phyloP scores from a whole-genome alignment of 2,797 vertebrate genomes.

The Podargus strigoides region DNA sequence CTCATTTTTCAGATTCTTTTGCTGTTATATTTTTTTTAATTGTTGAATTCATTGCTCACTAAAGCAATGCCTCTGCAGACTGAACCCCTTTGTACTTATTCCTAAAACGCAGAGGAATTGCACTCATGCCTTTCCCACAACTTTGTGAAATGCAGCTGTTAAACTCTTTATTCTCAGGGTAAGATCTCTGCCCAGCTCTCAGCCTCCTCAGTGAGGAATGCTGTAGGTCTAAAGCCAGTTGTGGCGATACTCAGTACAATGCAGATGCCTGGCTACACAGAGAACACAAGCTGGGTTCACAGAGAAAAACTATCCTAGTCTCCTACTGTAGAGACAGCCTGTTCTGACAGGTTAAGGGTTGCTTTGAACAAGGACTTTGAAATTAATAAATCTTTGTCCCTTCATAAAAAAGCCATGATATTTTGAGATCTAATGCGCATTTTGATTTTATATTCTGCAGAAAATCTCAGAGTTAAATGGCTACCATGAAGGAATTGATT shows the following conservation, averaged over 20 bases:
- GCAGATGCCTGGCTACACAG: background rate
- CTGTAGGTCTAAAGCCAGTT: background rate
- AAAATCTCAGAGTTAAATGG: background rate
- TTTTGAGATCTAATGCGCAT: background rate
- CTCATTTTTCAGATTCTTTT: background rate
- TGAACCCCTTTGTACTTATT: background rate
- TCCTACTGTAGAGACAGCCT: background rate
- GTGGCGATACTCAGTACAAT: accelerated
- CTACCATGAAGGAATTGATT: background rate
- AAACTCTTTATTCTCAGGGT: background rate
- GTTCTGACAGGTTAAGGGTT: background rate
- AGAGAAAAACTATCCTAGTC: accelerated
- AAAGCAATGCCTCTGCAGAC: background rate
- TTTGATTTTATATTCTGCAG: background rate
- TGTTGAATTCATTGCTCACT: background rate
- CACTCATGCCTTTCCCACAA: background rate
- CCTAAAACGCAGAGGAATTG: background rate
- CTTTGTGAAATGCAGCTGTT: background rate
- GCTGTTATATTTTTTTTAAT: background rate
- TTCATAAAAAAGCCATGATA: background rate
- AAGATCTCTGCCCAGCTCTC: background rate
- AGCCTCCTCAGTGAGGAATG: background rate
- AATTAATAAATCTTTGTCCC: background rate
- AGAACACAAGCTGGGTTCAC: background rate
- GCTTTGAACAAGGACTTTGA: background rate